Evolutionary conservation across 2,888 invertebrate species (phyloP).

Genomic region (Vanessa cardui): DNA sequence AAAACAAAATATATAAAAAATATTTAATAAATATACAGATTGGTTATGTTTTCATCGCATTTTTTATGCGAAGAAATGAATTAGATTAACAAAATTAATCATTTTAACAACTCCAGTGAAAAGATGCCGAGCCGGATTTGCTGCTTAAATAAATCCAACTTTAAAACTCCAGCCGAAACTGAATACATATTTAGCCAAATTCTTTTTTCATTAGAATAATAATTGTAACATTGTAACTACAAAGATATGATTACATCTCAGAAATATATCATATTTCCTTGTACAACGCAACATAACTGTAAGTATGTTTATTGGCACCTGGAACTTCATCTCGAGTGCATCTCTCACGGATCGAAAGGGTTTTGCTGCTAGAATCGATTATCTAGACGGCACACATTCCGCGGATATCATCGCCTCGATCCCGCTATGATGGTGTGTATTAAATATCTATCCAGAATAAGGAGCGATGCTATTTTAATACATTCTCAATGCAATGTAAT

Average conservation of each 20-base stretch:
- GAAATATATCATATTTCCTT: neutral
- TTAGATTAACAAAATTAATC: too few relatives aligned
- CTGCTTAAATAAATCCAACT: too few relatives aligned
- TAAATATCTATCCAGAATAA: conserved; percentile 47
- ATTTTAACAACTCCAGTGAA: too few relatives aligned
- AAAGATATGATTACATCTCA: neutral
- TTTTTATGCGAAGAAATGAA: too few relatives aligned
- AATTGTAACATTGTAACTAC: neutral
- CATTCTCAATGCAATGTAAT: neutral
- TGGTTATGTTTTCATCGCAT: too few relatives aligned
- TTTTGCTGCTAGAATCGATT: conserved; percentile 64
- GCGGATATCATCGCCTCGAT: conserved; percentile 57
- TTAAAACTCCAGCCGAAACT: too few relatives aligned
- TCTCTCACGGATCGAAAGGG: conserved; percentile 53
- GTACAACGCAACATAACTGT: neutral
- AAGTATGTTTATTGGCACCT: conserved; percentile 6
- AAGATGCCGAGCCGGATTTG: too few relatives aligned
- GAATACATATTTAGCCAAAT: too few relatives aligned
- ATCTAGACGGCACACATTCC: conserved; percentile 63
- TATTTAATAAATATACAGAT: too few relatives aligned
- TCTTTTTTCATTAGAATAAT: too few relatives aligned
- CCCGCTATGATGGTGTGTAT: conserved; percentile 52
- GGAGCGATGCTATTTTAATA: conserved; percentile 14
- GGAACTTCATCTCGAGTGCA: conserved; percentile 50
- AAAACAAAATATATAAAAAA: too few relatives aligned